These are phyloP conservation scores for Drosophila dives DNA, from an alignment of 2,888 invertebrate genomes.

Conservation along the genomic window DNA sequence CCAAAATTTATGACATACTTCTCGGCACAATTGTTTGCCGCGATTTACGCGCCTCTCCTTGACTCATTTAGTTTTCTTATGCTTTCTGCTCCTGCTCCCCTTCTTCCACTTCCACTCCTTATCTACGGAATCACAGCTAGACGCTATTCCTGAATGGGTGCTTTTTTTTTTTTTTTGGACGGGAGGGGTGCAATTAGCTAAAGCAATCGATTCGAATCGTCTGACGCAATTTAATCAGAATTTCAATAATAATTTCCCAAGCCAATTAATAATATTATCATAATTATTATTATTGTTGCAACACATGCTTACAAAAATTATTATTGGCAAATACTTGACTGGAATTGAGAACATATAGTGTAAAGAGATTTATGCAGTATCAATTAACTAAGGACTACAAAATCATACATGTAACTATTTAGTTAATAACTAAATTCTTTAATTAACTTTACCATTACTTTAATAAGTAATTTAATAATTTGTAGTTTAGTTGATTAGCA, in stretches of 20 bases:
- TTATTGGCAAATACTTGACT: background rate
- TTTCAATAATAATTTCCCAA: slow-evolving; percentile 28
- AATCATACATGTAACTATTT: background rate
- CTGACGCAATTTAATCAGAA: slow-evolving; percentile 39
- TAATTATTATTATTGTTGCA: slow-evolving; percentile 1
- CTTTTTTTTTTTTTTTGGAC: slow-evolving; percentile 19
- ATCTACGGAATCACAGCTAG: slow-evolving; percentile 13
- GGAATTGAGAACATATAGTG: background rate
- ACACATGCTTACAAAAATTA: background rate
- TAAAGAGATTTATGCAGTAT: background rate
- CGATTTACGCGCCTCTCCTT: slow-evolving; percentile 73
- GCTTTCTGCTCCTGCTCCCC: slow-evolving; percentile 7
- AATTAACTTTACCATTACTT: background rate
- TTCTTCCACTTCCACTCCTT: slow-evolving; percentile 36
- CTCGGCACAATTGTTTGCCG: slow-evolving; percentile 78
- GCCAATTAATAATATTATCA: slow-evolving; percentile 13
- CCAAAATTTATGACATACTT: slow-evolving; percentile 82
- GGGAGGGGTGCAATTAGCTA: slow-evolving; percentile 41
- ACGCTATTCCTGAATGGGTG: slow-evolving; percentile 17
- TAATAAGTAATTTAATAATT: background rate
- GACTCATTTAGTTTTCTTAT: slow-evolving; percentile 7
- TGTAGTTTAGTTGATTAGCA: background rate
- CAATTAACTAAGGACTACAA: background rate
- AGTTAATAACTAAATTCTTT: background rate
- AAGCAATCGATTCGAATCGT: slow-evolving; percentile 52